Evolutionary conservation across 2,797 vertebrate species (phyloP), one percentile per base, ranked within the genome.

Genomic region (Tinamus major): DNA sequence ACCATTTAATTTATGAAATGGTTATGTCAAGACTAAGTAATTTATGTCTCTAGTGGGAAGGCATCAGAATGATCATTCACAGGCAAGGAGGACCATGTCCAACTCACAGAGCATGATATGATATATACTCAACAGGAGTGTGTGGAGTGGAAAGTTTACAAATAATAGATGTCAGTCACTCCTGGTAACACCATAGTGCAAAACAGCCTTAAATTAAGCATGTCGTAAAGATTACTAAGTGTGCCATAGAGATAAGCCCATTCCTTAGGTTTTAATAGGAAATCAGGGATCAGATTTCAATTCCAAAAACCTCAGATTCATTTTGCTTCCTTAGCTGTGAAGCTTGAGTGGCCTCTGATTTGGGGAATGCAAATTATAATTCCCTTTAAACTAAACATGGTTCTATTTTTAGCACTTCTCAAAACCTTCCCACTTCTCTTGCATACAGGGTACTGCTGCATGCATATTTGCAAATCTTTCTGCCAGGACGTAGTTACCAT

Each of bases 331-430:
- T 94, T 93, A 76, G 55, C 74, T 58, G 95, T 76, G 74, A 90
- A 95, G 91, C 64, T 69, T 91, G 90, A 95, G 70, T 80, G 75
- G 46, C 78, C 90, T 93, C 83, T 11, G 44, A 85, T 96, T 95
- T 90, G 91, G 93, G 84, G 74, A 96, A 88, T 93, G 58, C 77
- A 96, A 92, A 95, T 97, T 94, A 78, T 94, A 41, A 42, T 93
- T 95, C 55, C 15, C 53, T 96, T 90, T 93, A 92, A 97, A 92
- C 87, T 81, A 95, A 96, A 85, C 16, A 92, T 77, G 89, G 89
- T 95, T 94, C 87, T 92, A 39, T 94, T 87, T 95, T 95, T 95
- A 95, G 83, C n/a, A 46, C 19, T 90, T 96, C 53, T 84, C 70
- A 35, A 85, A 89, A 91, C 37, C 48, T 90, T 95, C 81, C 46